Conservation (phyloP, 1,140 invertebrate species). For the Zaprionus ghesquierei region DNA sequence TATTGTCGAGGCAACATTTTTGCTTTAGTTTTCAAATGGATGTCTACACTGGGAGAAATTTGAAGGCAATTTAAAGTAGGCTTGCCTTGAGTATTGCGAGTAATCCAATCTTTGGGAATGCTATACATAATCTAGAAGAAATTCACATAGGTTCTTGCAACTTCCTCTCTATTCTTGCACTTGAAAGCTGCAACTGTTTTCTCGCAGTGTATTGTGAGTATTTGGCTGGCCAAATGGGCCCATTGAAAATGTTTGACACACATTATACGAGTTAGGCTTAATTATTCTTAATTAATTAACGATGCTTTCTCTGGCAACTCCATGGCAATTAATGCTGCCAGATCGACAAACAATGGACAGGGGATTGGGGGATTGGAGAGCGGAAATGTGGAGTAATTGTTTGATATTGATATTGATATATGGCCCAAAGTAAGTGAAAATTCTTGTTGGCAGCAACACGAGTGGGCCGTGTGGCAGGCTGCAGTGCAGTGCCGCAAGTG, state of each 20-base stretch:
- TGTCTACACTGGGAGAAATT: neutral
- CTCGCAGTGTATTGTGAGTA: neutral
- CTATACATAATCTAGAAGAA: too few relatives aligned
- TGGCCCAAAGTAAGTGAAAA: constrained; percentile 10
- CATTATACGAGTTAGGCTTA: constrained; percentile 2
- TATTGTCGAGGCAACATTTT: constrained; percentile 2
- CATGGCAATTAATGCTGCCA: neutral
- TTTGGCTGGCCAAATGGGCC: neutral
- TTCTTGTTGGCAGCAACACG: neutral
- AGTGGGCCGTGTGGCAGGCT: neutral
- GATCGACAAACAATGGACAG: neutral
- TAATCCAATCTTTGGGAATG: too few relatives aligned
- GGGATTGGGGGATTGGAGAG: neutral
- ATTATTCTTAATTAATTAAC: constrained; percentile 39
- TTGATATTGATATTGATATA: constrained; percentile 69
- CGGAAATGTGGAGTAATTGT: constrained; percentile 28
- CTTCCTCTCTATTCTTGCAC: too few relatives aligned
- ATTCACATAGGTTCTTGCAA: too few relatives aligned
- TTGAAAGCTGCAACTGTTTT: neutral
- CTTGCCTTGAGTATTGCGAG: too few relatives aligned
- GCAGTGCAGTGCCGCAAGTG: constrained; percentile 35
- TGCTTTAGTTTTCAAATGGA: neutral
- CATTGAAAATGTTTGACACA: neutral
- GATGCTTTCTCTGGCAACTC: neutral
- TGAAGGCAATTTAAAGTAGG: neutral